These are phyloP conservation scores for Physocephala rufipes DNA, from an alignment of 2,888 invertebrate genomes.

Conservation along the genomic window DNA sequence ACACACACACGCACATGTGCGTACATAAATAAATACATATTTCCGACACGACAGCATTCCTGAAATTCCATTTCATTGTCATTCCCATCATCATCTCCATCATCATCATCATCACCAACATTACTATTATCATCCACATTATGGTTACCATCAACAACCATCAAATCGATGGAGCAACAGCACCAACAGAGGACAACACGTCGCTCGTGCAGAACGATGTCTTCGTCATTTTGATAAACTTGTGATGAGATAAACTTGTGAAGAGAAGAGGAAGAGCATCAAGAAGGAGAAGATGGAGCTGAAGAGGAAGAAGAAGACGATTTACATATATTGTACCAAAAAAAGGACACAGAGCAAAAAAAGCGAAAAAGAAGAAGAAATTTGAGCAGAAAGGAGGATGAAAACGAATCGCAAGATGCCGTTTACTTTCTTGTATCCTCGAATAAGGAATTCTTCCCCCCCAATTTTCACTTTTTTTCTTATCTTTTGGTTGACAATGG, in stretches of 20 bases:
- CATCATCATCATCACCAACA: background rate
- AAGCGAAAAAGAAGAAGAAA: too few species aligned
- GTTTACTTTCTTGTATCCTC: too few species aligned
- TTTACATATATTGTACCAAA: too few species aligned
- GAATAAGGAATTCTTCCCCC: constrained; percentile 1
- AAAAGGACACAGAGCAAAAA: too few species aligned
- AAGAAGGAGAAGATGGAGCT: background rate
- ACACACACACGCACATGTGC: constrained; percentile 3
- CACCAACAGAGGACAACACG: too few species aligned
- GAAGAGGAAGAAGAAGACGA: too few species aligned
- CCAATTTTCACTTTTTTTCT: background rate
- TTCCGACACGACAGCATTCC: constrained; percentile 12
- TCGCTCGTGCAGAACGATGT: too few species aligned
- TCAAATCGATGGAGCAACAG: too few species aligned
- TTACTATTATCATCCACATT: background rate
- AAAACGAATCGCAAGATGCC: too few species aligned
- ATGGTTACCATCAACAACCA: too few species aligned
- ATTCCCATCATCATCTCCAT: constrained; percentile 2
- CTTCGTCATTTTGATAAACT: background rate
- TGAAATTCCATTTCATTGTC: constrained; percentile 7
- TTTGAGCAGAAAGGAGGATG: too few species aligned
- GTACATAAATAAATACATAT: background rate
- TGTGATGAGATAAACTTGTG: constrained; percentile 7
- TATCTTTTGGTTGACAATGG: constrained; percentile 17
- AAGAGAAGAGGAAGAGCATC: background rate